Evolutionary conservation across 2,888 invertebrate genomes (phyloP).

Genomic region (Nipponacmea schrenckii): DNA sequence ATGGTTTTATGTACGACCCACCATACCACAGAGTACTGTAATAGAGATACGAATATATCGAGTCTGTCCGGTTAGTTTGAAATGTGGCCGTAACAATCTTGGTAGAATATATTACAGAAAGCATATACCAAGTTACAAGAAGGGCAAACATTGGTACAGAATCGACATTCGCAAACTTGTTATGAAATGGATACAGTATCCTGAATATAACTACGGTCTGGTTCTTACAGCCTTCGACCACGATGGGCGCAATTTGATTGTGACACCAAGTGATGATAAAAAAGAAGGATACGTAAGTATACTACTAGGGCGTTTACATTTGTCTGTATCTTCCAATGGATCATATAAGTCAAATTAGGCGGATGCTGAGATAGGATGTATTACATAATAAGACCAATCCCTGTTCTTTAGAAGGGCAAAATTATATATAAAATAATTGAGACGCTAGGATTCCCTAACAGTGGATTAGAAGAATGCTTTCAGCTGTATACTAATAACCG

Average conservation of each 20-base stretch:
- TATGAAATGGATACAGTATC: constrained; percentile 45
- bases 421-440: no score
- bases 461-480: no score
- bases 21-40: constrained; percentile 26
- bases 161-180: constrained; percentile 44
- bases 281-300: constrained; percentile 52
- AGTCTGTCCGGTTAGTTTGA: constrained; percentile 33
- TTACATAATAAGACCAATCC: neutral
- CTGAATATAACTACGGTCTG: constrained; percentile 46
- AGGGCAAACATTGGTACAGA: constrained; percentile 49
- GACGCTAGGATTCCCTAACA: neutral
- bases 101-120: constrained; percentile 15
- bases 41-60: constrained; percentile 39
- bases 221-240: constrained; percentile 44
- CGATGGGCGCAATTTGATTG: constrained; percentile 41
- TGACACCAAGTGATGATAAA: constrained; percentile 39
- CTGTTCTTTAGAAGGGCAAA: neutral
- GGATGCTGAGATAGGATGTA: neutral
- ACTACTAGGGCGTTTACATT: neutral
- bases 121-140: constrained; percentile 26
- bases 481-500: no score
- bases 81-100: constrained; percentile 13
- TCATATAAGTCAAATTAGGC: no score
- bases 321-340: neutral
- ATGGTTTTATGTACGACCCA: constrained; percentile 49